Percentiles rank a stretch among this genome's conserved stretches.
These are phyloP conservation scores for Dexiosoma caninum DNA, from an alignment of 2,888 invertebrate species.

Conservation along the genomic window DNA sequence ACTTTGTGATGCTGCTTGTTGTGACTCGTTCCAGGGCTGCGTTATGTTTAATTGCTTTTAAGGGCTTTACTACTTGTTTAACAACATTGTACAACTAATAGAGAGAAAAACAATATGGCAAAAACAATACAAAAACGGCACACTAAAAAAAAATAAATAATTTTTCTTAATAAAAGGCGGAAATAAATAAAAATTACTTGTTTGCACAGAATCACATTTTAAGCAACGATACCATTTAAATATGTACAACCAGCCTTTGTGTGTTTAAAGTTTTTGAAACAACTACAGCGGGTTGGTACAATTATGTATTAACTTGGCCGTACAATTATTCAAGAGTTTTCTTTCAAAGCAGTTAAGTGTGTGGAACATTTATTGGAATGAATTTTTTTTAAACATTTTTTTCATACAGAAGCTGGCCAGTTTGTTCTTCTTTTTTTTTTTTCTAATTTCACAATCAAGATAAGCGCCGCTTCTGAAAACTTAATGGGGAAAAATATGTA, in stretches of 20 bases:
- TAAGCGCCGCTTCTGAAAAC: slow-evolving; percentile 49
- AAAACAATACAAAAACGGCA: background rate
- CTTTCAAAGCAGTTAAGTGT: background rate
- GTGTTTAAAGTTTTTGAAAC: slow-evolving; percentile 40
- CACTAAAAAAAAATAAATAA: background rate
- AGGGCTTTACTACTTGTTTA: slow-evolving; percentile 60
- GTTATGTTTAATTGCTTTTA: slow-evolving; percentile 43
- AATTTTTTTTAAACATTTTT: slow-evolving; percentile 10
- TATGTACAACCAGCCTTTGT: slow-evolving; percentile 36
- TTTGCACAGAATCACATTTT: background rate
- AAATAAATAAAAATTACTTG: slow-evolving; percentile 64
- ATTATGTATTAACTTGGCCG: too few species aligned
- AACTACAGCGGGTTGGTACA: background rate
- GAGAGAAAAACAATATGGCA: slow-evolving; percentile 13
- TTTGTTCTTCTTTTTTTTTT: too few species aligned
- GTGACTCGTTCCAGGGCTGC: background rate
- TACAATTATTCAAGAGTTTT: slow-evolving; percentile 32
- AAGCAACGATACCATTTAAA: background rate
- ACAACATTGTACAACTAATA: slow-evolving; percentile 57
- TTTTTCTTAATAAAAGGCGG: slow-evolving; percentile 48
- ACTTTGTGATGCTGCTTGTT: slow-evolving; percentile 6
- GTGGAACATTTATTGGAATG: background rate
- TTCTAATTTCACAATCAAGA: slow-evolving; percentile 37
- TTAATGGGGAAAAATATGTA: slow-evolving; percentile 16
- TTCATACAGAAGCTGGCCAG: background rate